Percentiles rank a stretch among this genome's conserved stretches.
phyloP scores from a whole-genome alignment of 2,888 invertebrate genomes.

The Boloria selene region DNA sequence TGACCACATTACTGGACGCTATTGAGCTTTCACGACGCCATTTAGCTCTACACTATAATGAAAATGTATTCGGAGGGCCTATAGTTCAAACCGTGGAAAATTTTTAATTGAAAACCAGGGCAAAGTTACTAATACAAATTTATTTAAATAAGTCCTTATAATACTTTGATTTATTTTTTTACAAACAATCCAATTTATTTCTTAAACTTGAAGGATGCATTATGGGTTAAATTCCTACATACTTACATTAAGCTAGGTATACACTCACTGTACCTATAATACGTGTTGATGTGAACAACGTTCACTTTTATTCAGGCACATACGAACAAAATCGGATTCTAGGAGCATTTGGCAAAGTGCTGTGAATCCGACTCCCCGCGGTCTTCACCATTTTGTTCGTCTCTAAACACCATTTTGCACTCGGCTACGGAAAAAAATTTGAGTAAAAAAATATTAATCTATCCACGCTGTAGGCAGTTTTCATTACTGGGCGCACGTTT shows the following conservation, averaged over 20 bases:
- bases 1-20: too few species aligned
- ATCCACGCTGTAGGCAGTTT: constrained; percentile 40
- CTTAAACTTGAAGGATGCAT: too few species aligned
- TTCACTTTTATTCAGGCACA: constrained; percentile 56
- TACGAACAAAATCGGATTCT: constrained; percentile 70
- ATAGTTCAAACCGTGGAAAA: too few species aligned
- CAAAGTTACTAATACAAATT: too few species aligned
- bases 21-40: too few species aligned
- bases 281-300: constrained; percentile 48
- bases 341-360: constrained; percentile 74
- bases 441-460: constrained; percentile 45
- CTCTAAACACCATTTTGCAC: constrained; percentile 74
- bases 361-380: constrained; percentile 55
- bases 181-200: too few species aligned
- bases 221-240: too few species aligned
- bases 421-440: constrained; percentile 47
- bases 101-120: too few species aligned
- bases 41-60: too few species aligned
- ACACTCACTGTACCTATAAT: constrained; percentile 19
- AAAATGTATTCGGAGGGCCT: too few species aligned
- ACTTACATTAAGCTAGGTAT: not conserved
- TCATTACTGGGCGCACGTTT: constrained; percentile 38
- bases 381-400: constrained; percentile 62
- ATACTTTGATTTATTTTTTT: too few species aligned
- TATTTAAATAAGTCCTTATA: too few species aligned